Base-by-base conservation (phyloP, 2,113 vertebrate genomes). In the Terrapene triunguis region DNA sequence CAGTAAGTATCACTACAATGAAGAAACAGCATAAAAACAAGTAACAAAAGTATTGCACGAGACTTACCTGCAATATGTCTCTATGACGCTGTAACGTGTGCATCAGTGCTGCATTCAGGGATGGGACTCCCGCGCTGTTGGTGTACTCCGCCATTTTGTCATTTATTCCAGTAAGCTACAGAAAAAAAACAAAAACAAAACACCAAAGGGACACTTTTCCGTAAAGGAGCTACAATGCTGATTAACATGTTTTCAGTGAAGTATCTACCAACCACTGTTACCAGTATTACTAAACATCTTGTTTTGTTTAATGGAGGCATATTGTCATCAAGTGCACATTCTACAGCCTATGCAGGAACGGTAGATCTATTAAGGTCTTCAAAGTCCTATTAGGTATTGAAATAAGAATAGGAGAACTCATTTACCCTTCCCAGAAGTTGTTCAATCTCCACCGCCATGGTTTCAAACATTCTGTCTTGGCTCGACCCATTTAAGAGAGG, bases 381-480 rank as follows among this genome's bases (percentile, higher is more conserved):
- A 16, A 27, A 0, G 2, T 0, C 6, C 4, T 65, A 42, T 53
- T 3, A 22, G 80, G 8, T 0, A 13, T 29, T 78, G 35, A 87
- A 69, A 51, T 17, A 44, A 88, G 81, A 10, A 13, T 21, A 29
- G 25, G 80, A 53, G 6, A 38, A 84, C 54, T 2, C 1, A 95
- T 97, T 98, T 98, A 99, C 99, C 98, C 99, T 99, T 80, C 99
- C 99, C 97, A 99, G 98, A 48, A 99, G 99, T 47, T 99, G 99
- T 91, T 99, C 99, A 89, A 99, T 99, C 97, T 99, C 99, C 96
- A 99, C 99, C 27, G 99, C 99, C 99, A 99, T 99, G 54, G 99
- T 99, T 97, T 99, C 99, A 98, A 99, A 99, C 99, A 99, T 99
- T 96, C 99, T 99, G 98, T 99, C 99, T 98, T 99, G 99, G 94